Evolutionary conservation across 2,888 invertebrate species (phyloP).

Genomic region (Machimus atricapillus): DNA sequence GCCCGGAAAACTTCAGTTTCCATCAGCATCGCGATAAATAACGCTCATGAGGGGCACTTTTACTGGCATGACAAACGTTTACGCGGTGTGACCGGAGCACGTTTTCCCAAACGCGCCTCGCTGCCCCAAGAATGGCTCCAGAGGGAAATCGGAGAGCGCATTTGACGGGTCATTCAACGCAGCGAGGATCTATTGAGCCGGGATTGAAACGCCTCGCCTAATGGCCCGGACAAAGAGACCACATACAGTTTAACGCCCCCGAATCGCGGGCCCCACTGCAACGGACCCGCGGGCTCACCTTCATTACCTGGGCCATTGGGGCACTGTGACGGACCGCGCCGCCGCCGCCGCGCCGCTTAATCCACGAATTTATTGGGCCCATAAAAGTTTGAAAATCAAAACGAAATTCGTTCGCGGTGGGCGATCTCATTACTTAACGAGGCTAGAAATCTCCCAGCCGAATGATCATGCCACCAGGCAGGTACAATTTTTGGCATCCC

Average conservation of each 20-base stretch:
- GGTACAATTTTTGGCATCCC: slow-evolving; percentile 32
- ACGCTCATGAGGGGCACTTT: background rate
- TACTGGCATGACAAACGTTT: background rate
- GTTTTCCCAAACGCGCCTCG: background rate
- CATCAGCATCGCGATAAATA: background rate
- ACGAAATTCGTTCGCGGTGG: slow-evolving; percentile 30
- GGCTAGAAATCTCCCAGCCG: background rate
- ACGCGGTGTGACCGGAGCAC: background rate
- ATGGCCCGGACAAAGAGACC: slow-evolving; percentile 21
- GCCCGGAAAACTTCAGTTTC: background rate
- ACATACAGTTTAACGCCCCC: slow-evolving; percentile 35
- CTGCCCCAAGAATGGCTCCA: background rate
- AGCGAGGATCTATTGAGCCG: slow-evolving; percentile 10
- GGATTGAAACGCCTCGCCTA: background rate
- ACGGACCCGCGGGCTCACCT: background rate
- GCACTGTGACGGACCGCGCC: background rate
- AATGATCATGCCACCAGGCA: slow-evolving; percentile 8
- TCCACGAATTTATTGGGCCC: slow-evolving; percentile 26
- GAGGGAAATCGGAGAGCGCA: background rate
- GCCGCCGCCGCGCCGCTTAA: background rate
- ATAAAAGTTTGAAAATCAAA: slow-evolving; percentile 37
- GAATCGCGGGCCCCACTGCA: background rate
- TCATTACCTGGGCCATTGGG: background rate
- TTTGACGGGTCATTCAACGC: slow-evolving; percentile 18
- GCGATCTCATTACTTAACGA: slow-evolving; percentile 32